A percentile compares a stretch with the other conserved stretches of the same genome.
These are phyloP conservation scores for Falcunculus frontatus DNA, from an alignment of 2,113 vertebrate species.

Conservation along the genomic window DNA sequence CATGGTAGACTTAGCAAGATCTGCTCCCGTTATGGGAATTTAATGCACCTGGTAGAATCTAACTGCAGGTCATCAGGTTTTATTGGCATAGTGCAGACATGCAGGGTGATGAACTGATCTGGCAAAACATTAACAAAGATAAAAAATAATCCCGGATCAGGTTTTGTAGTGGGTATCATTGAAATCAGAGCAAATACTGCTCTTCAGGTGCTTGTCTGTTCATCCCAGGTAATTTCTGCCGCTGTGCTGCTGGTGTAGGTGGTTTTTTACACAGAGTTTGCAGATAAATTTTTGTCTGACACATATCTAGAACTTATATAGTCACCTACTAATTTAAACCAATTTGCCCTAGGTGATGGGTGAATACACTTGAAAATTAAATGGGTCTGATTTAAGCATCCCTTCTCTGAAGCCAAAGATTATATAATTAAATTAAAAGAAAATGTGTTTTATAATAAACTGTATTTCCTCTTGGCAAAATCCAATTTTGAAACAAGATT, in stretches of 20 bases:
- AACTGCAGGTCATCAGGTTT: slow-evolving; percentile 65
- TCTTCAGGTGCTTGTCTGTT: neutral
- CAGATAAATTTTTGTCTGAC: slow-evolving; percentile 18
- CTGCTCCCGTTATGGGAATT: slow-evolving; percentile 57
- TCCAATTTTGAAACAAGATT: slow-evolving; percentile 63
- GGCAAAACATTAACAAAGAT: slow-evolving; percentile 52
- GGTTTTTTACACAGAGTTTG: neutral
- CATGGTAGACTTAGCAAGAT: slow-evolving; percentile 42
- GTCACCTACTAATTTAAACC: slow-evolving; percentile 45
- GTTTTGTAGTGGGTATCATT: neutral
- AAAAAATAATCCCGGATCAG: neutral
- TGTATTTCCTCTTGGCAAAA: slow-evolving; percentile 60
- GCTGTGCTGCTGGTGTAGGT: neutral
- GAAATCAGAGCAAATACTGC: neutral
- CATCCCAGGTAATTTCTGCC: neutral
- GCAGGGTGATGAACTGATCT: slow-evolving; percentile 48
- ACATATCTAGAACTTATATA: slow-evolving; percentile 7
- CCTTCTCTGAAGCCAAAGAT: slow-evolving; percentile 53
- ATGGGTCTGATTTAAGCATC: slow-evolving; percentile 53
- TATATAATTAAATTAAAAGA: slow-evolving; percentile 71
- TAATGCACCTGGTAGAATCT: slow-evolving; percentile 62
- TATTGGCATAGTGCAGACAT: slow-evolving; percentile 36
- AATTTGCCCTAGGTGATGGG: slow-evolving; percentile 40
- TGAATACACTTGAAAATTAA: slow-evolving; percentile 42
- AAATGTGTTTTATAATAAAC: slow-evolving; percentile 66